Evolutionary conservation across 2,113 vertebrate species (phyloP).

Genomic region (Origma solitaria): DNA sequence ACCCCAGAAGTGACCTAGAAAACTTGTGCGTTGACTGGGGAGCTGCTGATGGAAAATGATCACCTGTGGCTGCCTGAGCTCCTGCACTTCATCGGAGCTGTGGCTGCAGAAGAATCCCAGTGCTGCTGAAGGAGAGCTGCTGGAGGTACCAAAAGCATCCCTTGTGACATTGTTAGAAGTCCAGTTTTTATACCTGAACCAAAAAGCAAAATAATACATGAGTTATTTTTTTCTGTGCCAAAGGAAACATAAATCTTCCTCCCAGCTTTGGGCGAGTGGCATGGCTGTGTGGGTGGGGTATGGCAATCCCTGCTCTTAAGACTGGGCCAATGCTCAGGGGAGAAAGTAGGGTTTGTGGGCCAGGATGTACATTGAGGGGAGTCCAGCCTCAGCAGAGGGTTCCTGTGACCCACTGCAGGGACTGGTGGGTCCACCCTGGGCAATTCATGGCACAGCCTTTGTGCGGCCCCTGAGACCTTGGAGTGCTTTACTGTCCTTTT

Average conservation of each 20-base stretch:
- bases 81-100: fast-evolving
- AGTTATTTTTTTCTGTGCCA: background rate
- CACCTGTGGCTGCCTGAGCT: background rate
- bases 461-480: background rate
- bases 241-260: background rate
- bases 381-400: fast-evolving
- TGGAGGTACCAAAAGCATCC: background rate
- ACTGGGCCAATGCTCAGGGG: background rate
- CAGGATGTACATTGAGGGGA: background rate
- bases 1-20: background rate
- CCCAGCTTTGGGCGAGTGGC: background rate
- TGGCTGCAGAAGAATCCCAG: background rate
- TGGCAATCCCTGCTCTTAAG: background rate
- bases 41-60: background rate
- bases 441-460: background rate
- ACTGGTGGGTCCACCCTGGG: background rate
- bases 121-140: fast-evolving
- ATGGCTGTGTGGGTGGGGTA: background rate
- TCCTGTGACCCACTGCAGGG: background rate
- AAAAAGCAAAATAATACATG: fast-evolving
- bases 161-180: background rate
- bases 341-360: background rate
- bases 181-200: background rate
- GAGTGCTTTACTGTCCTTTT: background rate
- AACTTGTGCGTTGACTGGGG: background rate